Evolutionary conservation across 1,140 invertebrate genomes (phyloP).

Genomic region (Sycophila sp.): DNA sequence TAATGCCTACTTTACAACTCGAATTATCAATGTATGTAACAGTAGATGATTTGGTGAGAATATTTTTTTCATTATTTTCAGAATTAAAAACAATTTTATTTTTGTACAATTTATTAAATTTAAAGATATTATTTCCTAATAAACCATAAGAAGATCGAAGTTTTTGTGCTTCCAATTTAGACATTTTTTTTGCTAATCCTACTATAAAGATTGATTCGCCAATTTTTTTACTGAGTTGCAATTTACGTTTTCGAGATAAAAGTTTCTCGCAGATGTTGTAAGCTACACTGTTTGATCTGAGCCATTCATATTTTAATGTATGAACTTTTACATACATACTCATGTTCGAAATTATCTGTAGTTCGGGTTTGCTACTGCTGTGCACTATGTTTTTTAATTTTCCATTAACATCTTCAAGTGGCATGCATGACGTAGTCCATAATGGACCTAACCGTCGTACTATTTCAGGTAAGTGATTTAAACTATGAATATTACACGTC

Average conservation of each 20-base stretch:
- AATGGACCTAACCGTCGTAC: constrained; percentile 21
- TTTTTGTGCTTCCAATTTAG: not conserved
- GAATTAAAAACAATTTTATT: not conserved
- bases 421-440: constrained; percentile 4
- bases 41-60: not conserved
- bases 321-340: not conserved
- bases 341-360: not conserved
- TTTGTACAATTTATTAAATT: not conserved
- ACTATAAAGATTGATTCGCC: not conserved
- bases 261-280: not conserved
- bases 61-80: not conserved
- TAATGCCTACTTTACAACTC: too few relatives aligned
- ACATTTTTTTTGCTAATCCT: not conserved
- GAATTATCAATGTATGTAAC: too few relatives aligned
- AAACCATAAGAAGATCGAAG: too few relatives aligned
- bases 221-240: not conserved
- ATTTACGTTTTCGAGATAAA: not conserved
- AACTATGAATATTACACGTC: constrained; percentile 26
- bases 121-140: too few relatives aligned
- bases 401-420: not conserved
- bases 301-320: too few relatives aligned
- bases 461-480: constrained; percentile 20
- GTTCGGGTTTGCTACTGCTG: not conserved
- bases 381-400: constrained; percentile 2
- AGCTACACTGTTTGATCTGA: not conserved